These are phyloP conservation scores for Palaemon carinicauda DNA, from an alignment of 1,140 invertebrate species.

Conservation along the genomic window DNA sequence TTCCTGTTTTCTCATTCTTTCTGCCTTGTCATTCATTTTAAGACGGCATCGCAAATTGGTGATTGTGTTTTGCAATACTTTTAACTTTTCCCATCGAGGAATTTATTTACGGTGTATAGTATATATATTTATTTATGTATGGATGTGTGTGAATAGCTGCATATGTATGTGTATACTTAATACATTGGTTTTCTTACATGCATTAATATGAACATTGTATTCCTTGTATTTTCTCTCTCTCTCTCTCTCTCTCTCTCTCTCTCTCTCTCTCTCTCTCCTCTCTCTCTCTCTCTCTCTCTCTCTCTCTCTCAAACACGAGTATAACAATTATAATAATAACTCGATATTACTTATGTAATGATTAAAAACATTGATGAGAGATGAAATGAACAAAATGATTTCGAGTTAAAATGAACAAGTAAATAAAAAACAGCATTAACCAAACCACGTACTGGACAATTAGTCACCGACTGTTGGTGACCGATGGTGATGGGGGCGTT, in stretches of 20 bases:
- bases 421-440: not conserved
- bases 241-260: conserved; percentile 17
- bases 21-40: too few relatives aligned
- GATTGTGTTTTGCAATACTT: too few relatives aligned
- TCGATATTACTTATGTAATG: too few relatives aligned
- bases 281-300: not conserved
- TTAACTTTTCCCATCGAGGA: too few relatives aligned
- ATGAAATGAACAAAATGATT: too few relatives aligned
- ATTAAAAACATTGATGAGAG: too few relatives aligned
- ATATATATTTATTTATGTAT: too few relatives aligned
- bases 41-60: too few relatives aligned
- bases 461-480: not conserved
- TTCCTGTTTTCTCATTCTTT: too few relatives aligned
- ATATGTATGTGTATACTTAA: not conserved
- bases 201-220: not conserved
- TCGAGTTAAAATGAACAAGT: not conserved
- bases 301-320: too few relatives aligned
- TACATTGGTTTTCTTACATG: not conserved
- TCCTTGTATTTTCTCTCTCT: not conserved
- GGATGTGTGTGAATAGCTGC: not conserved
- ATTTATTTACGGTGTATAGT: too few relatives aligned
- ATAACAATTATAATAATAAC: too few relatives aligned
- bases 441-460: not conserved
- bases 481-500: not conserved
- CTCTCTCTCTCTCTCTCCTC: conserved; percentile 7